Percentiles rank a stretch among this genome's conserved stretches.
Evolutionary conservation across 2,113 vertebrate genomes (phyloP).

Genomic region (Pluvialis apricaria): DNA sequence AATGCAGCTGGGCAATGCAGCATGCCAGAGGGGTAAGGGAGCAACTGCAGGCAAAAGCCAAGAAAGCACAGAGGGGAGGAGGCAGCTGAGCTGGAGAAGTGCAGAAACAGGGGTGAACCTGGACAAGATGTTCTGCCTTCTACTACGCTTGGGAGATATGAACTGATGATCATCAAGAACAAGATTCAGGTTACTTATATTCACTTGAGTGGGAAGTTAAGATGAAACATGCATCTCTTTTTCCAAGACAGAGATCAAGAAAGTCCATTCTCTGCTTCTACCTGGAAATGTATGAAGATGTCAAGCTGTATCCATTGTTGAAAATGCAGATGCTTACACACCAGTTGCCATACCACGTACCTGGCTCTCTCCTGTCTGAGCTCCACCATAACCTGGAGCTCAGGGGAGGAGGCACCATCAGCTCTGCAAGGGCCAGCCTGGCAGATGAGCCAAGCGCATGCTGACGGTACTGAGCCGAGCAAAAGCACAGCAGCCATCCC

Average conservation of each 20-base stretch:
- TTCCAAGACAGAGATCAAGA: neutral
- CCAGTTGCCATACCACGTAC: fast-evolving
- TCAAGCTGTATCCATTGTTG: neutral
- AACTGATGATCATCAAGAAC: neutral
- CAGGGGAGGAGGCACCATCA: neutral
- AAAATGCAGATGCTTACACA: neutral
- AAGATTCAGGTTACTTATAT: neutral
- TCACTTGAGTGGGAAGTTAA: neutral
- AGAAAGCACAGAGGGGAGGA: neutral
- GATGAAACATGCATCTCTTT: neutral
- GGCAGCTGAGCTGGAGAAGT: neutral
- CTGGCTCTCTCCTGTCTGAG: neutral
- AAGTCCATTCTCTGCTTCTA: neutral
- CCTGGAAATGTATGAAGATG: neutral
- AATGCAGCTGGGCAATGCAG: neutral
- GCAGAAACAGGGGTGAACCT: neutral
- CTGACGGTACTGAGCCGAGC: neutral
- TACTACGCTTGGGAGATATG: neutral
- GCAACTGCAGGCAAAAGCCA: neutral
- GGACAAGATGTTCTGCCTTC: neutral
- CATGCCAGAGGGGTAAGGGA: neutral
- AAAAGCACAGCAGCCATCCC: neutral
- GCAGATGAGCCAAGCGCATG: fast-evolving
- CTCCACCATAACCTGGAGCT: neutral
- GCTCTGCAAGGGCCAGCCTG: neutral